Evolutionary conservation across 2,888 invertebrate genomes (phyloP), one percentile per base, ranked within the genome.

Genomic region (Agrenia bidenticulata): DNA sequence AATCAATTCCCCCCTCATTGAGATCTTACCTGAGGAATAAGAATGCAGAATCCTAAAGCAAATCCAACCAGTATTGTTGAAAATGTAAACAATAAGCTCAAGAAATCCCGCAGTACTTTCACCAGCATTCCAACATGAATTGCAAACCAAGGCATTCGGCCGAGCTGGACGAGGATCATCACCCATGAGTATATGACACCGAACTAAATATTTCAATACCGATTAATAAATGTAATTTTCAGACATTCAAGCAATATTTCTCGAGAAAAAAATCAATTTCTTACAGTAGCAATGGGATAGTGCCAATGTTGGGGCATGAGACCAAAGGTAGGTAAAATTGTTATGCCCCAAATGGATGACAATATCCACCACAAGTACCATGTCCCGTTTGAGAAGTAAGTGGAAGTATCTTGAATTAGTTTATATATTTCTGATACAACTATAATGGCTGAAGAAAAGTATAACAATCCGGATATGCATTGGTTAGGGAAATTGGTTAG

Each of bases 121-220:
- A 90, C 89, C 79, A 92, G 91, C 90, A 92, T 92, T 81, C 92
- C 91, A 23, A 92, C 88, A 78, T 92, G 92, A 1, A 92, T 82
- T 0, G 92, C 92, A 76, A 92, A 92, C 73, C 89, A 88, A 39
- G 92, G 92, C 80, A 92, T 92, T 63, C 92, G 82, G 23, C 91
- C 92, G 17, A 92, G 87, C 26, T 92, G 85, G 85, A 91, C 88
- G 89, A 92, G 90, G 17, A 91, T 80, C 78, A 92, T 90, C 7
- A 90, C 79, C 92, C 92, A 92, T 42, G 89, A 87, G 60, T 90
- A 81, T 67, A 92, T 86, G 76, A 92, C 87, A 0, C 89, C 88
- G 19, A 69, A 63, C 70, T 70, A 19, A 45, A 45, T 45, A 19
- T 45, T 17, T 45, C 4, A 17, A 45, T 19, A 4, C 45, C 45